Base-by-base conservation (phyloP, 35 echinoderm and acorn worm genomes). In the Apostichopus parvimensis region DNA sequence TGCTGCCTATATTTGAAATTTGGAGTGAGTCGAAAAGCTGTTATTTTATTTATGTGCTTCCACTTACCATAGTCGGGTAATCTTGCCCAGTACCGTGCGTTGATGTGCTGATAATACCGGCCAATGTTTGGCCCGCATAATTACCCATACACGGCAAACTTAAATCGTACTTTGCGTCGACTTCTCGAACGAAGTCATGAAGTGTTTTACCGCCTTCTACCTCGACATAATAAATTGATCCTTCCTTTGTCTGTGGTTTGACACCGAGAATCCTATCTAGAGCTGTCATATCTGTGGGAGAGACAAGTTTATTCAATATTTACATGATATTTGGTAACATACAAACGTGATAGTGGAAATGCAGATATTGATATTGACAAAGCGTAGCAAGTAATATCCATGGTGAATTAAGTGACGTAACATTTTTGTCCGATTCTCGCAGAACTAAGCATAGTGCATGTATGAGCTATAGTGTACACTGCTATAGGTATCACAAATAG, bases 61-160 rank as follows among this genome's bases (percentile, higher is more conserved):
- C 1, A 17, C 94, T 56, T 95, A 98, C 96, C 96, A 98, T 98
- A 54, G 96, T 98, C 25, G 93, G 96, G 20, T 94, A 94, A 76
- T 95, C 96, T 55, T 95, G 93, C 13, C 93, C 93, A 11, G 96
- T 95, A 3, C 96, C 96, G 24, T 98, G 96, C 6, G 96, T 98
- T 14, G 96, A 98, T 62, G 96, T 98, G 56, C 96, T 98, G 75
- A 94, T 95, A 60, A 98, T 98, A 45, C 96, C 96, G 5, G 96
- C 96, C 2, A 95, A 90, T 2, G 96, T 98, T 89, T 98, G 96
- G 1, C 96, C 96, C 4, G 93, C 96, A 71, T 98, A 98, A 83
- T 98, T 98, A 5, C 96, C 96, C 96, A 98, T 98, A 53, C 93
- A 94, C 2, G 96, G 96, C 45, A 98, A 77, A 71, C 93, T 95